Conservation (phyloP, 1,140 invertebrate genomes). For the Leptopilina clavipes region DNA sequence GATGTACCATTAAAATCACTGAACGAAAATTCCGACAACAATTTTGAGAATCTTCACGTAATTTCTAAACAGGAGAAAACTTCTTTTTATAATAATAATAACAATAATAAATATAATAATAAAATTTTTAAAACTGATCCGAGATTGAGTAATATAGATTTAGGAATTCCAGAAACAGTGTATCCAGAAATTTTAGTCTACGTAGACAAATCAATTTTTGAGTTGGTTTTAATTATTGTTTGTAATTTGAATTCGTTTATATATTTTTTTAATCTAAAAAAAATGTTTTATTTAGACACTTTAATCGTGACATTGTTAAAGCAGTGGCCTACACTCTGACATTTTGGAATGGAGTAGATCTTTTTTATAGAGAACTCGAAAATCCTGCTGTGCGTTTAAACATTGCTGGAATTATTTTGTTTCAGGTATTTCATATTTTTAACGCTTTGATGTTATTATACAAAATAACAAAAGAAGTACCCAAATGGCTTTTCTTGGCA, state of each 20-base stretch:
- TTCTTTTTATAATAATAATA: not conserved
- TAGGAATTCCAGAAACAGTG: no score
- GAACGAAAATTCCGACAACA: not conserved
- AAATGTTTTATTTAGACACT: not conserved
- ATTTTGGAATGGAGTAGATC: conserved; percentile 4
- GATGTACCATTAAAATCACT: not conserved
- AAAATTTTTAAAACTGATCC: not conserved
- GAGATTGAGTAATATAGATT: no score
- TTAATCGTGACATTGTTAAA: not conserved
- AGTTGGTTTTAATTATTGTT: no score
- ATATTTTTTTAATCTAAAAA: no score
- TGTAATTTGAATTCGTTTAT: not conserved
- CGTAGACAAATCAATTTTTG: no score
- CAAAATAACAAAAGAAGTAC: no score
- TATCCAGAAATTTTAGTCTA: no score
- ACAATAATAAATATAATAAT: not conserved
- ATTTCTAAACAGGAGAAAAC: not conserved
- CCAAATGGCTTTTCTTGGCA: no score
- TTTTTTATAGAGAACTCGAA: not conserved
- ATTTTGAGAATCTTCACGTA: not conserved
- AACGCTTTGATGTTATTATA: no score
- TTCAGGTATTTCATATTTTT: no score
- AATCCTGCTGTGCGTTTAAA: not conserved
- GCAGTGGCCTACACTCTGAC: not conserved
- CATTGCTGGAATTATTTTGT: conserved; percentile 2